Evolutionary conservation across 2,888 invertebrate species (phyloP), one percentile per base, ranked within the genome.

Genomic region (Aporophyla lueneburgensis): DNA sequence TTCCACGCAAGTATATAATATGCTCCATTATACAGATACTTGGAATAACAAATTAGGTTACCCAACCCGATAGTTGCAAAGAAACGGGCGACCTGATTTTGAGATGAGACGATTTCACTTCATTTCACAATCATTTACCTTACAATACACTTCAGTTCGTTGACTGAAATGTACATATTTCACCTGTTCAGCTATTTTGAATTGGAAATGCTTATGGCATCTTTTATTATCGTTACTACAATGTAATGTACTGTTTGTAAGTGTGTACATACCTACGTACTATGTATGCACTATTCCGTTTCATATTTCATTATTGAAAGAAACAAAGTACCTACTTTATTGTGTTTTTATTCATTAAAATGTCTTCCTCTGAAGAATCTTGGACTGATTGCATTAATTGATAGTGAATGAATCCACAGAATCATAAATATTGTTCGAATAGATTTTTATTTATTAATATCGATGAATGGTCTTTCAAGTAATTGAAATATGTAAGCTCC

Each of bases 1-100:
- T 68, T 67, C 58, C 75, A 80, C 71, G 70, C 84, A 83, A 85
- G 79, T 84, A 83, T 84, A 89, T 89, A 84, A 86, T 87, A 84
- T 86, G 88, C 87, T 89, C 88, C 83, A 89, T 78, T 88, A 89
- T 89, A 87, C 86, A 90, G 87, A 89, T 91, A 88, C 83, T 91
- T 90, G 86, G 92, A 93, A 93, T 93, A 92, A 92, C 91, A 93
- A 92, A 93, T 89, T 87, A 91, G 86, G 86, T 93, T 93, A 88
- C 92, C 87, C 89, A 92, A 93, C 88, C 81, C 84, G 76, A 88
- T 87, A 87, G 88, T 90, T 91, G 91, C 91, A 91, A 92, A 92
- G 90, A 91, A 91, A 90, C 90, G 73, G 87, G 85, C 89, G 93
- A 93, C 93, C 93, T 90, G 92, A 93, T 93, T 94, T 87, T 85